Base-by-base conservation (phyloP, 2,113 vertebrate species). In the Archilochus colubris region DNA sequence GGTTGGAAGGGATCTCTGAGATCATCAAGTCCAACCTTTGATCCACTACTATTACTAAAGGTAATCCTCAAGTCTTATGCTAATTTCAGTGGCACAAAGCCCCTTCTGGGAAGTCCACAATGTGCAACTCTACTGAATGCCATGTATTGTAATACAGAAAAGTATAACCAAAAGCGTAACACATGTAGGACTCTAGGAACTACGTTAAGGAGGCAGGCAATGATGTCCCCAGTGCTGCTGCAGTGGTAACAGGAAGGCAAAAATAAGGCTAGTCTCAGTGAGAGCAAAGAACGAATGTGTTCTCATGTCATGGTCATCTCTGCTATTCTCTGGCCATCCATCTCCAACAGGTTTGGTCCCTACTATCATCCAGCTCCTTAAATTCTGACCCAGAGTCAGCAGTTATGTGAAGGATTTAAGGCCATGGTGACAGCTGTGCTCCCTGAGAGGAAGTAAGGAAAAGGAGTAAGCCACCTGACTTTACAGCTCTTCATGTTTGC, bases 381-480 rank as follows among this genome's bases (percentile, higher is more conserved):
- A 81, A 30, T 44, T 66, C 23, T 68, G 15, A 10, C 8, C 70
- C 15, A 61, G 12, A 43, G 23, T 80, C 46, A 79, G 33, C 11
- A 62, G 7, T 30, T 46, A 58, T 1, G 2, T 38, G 28, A 30
- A 36, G 33, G 2, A 54, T 33, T 88, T 6, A 23, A 70, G 23
- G 27, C 14, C 20, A 9, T 3, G 0, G 14, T 36, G 28, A 14
- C 13, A 51, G 14, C 13, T 0, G 1, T n/a, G 12, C 1, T 79
- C 3, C 20, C 40, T 24, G 10, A 1, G 3, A 25, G 19, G 12
- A 50, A 54, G 46, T 15, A 61, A 23, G 19, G 9, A 57, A 36
- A 7, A 53, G 27, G 11, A 66, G 8, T n/a, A 73, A 44, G 22
- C 31, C 6, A 51, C n/a, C 7, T 18, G 31, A 5, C 18, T 59